Percentiles rank a stretch among this genome's conserved stretches.
Conservation (phyloP, 2,113 vertebrate species). For the Lepisosteus oculatus region DNA sequence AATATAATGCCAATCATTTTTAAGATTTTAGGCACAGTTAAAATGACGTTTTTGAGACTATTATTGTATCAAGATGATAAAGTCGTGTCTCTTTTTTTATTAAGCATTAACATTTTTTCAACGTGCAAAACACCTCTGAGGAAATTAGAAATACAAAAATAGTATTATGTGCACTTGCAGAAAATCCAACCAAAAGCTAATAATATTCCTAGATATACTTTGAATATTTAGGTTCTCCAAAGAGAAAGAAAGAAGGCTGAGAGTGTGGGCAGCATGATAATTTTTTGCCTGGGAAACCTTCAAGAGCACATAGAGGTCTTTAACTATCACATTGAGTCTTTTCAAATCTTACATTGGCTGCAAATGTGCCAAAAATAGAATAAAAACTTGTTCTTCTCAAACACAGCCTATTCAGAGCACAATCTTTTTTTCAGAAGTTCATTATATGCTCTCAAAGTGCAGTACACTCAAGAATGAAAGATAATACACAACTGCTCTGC, state of each 20-base stretch:
- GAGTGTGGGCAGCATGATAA: conserved; percentile 32
- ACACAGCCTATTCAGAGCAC: conserved; percentile 36
- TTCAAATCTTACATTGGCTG: conserved; percentile 42
- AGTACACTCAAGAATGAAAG: conserved; percentile 48
- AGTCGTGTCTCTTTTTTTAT: too few relatives aligned
- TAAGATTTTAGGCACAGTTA: too few relatives aligned
- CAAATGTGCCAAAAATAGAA: conserved; percentile 56
- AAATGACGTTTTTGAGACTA: too few relatives aligned
- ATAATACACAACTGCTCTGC: conserved; percentile 35
- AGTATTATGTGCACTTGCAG: too few relatives aligned
- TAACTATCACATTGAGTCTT: conserved; percentile 41
- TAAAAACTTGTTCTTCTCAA: conserved; percentile 61
- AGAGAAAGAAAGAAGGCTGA: conserved; percentile 45
- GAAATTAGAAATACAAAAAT: too few relatives aligned
- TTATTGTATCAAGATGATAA: too few relatives aligned
- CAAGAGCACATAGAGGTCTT: conserved; percentile 57
- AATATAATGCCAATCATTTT: too few relatives aligned
- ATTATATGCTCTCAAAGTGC: conserved; percentile 41
- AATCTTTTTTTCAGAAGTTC: conserved; percentile 34
- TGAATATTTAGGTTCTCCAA: too few relatives aligned
- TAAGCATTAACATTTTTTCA: too few relatives aligned
- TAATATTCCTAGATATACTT: too few relatives aligned
- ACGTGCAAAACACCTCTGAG: too few relatives aligned
- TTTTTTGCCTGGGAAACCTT: conserved; percentile 53
- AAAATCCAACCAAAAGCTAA: too few relatives aligned